Conservation (phyloP, 2,888 invertebrate genomes). For the Mycalesis mineus region DNA sequence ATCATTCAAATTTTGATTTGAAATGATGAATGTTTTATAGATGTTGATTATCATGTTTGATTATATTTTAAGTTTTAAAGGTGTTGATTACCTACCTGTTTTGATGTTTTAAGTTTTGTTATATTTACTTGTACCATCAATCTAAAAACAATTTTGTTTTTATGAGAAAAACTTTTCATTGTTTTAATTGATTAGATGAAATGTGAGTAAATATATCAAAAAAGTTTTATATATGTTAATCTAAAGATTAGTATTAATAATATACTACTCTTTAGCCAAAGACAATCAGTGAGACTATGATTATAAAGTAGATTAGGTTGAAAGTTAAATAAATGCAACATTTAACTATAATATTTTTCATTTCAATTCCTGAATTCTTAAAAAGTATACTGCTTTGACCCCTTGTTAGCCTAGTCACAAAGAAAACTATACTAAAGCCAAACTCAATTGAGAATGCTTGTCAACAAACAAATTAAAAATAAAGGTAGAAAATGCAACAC, state of each 20-base stretch:
- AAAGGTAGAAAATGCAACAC: no score
- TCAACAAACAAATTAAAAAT: no score
- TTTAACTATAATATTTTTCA: not conserved
- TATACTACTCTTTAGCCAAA: not conserved
- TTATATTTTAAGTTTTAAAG: constrained; percentile 1
- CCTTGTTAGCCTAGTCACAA: no score
- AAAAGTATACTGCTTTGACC: no score
- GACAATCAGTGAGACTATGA: not conserved
- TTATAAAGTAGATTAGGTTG: no score
- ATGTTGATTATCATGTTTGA: not conserved
- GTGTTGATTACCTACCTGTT: constrained; percentile 6
- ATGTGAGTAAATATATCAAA: not conserved
- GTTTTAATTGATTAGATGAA: constrained; percentile 3
- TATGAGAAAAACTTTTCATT: constrained; percentile 20
- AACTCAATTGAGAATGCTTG: no score
- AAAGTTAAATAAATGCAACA: constrained; percentile 26
- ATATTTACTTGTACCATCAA: constrained; percentile 3
- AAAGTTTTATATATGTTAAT: not conserved
- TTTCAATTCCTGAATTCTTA: no score
- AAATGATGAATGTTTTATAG: constrained; percentile 6
- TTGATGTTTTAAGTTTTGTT: not conserved
- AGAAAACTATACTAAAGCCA: no score
- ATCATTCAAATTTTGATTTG: constrained; percentile 13
- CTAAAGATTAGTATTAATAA: not conserved
- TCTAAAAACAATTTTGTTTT: constrained; percentile 18